Percentiles rank a stretch among this genome's conserved stretches.
These are phyloP conservation scores for Muraenolepis orangiensis DNA, from an alignment of 2,797 vertebrate genomes.

Conservation along the genomic window DNA sequence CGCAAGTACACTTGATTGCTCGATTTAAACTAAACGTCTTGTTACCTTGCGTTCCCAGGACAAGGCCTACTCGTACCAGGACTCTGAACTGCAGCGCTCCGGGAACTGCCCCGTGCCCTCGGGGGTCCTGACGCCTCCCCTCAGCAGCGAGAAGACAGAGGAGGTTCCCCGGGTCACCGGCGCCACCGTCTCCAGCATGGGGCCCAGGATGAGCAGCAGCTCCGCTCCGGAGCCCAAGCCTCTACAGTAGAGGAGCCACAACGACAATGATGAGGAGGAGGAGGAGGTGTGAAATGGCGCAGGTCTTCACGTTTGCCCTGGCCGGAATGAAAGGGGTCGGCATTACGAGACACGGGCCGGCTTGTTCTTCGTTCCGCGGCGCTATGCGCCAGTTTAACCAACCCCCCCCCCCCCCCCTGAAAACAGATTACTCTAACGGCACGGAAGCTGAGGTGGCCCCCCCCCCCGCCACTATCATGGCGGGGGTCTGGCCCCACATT, in stretches of 20 bases:
- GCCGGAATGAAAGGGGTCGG: not conserved
- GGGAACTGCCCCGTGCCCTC: constrained; percentile 78
- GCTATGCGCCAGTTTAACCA: not conserved
- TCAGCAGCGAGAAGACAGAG: constrained; percentile 84
- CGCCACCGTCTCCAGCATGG: constrained; percentile 28
- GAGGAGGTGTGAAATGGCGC: no score
- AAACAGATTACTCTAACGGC: not conserved
- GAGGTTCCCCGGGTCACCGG: constrained; percentile 22
- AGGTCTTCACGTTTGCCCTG: not conserved
- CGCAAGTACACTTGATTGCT: not conserved
- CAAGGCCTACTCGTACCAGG: constrained; percentile 81
- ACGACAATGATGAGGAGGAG: no score
- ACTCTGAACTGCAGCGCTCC: constrained; percentile 73
- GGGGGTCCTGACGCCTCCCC: constrained; percentile 89
- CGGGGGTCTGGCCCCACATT: not conserved
- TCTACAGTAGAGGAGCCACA: not conserved
- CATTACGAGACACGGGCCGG: not conserved
- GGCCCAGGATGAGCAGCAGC: constrained; percentile 37
- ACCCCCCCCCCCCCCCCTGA: no score
- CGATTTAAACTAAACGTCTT: not conserved
- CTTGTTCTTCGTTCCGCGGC: not conserved
- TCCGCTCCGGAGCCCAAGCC: constrained; percentile 24
- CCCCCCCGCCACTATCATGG: not conserved
- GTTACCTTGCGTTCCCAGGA: constrained; percentile 70
- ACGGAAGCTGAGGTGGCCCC: not conserved